Evolutionary conservation across 2,888 invertebrate genomes (phyloP), one percentile per base, ranked within the genome.

Genomic region (Oligia latruncula): DNA sequence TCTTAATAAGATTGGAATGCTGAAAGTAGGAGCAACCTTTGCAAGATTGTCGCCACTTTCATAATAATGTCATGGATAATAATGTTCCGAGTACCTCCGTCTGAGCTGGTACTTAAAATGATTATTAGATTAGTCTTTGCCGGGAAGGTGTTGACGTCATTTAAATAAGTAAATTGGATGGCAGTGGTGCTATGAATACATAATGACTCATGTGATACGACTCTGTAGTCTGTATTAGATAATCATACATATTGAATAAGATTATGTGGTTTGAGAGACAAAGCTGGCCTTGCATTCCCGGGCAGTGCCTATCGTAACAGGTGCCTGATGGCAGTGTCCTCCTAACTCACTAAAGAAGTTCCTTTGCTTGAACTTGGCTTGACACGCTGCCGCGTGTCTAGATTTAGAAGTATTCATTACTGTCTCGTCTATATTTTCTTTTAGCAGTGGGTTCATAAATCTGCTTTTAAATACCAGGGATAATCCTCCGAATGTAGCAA

Each of bases 121-220:
- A 71, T 78, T 73, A 77, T 80, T 71, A 80, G 58, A 55, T 75
- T 80, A 74, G 60, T 64, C n/a, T 64, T 55, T 17, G 55, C 35
- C n/a, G 58, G 68, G 55, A 66, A 84, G 77, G 74, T 74, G 52
- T 58, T 55, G 75, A 40, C 70, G 67, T 70, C 40, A 85, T 85
- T 80, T 80, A 86, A 85, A 85, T 83, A 78, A 86, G 64, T 80
- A 76, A 80, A 85, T 83, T 80, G 80, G 76, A 40, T 72, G 74
- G 55, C 73, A 55, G 68, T 62, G 64, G 52, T 68, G 71, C 83
- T 70, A 77, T 85, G 85, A 82, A 85, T 82, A 85, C 82, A 52
- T 70, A 85, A 82, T 85, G 72, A 29, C 4, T 66, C 55, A 52
- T 71, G 74, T 55, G 74, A 68, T 60, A 35, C 43, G 64, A 58